These are phyloP conservation scores for Salvelinus fontinalis DNA, from an alignment of 2,113 vertebrate genomes.

Conservation along the genomic window DNA sequence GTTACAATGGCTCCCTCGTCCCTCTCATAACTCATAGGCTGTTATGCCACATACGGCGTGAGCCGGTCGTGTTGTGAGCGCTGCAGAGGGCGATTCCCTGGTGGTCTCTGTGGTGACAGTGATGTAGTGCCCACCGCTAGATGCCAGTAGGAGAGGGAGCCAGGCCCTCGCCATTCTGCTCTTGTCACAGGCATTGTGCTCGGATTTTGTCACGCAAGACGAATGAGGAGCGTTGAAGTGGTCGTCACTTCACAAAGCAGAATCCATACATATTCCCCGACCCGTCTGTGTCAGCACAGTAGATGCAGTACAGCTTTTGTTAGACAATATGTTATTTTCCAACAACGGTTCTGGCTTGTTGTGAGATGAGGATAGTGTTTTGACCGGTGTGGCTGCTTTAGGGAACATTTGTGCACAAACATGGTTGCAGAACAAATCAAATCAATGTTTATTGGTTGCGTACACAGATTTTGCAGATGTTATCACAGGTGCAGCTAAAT, in stretches of 20 bases:
- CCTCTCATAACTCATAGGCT: constrained; percentile 74
- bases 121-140: constrained; percentile 82
- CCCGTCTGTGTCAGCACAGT: constrained; percentile 45
- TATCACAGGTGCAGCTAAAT: too few species aligned
- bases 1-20: constrained; percentile 62
- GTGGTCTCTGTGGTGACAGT: constrained; percentile 82
- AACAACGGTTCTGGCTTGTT: not conserved
- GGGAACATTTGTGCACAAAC: not conserved
- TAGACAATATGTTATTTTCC: not conserved
- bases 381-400: not conserved
- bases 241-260: constrained; percentile 56
- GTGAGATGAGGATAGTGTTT: too few species aligned
- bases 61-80: constrained; percentile 71
- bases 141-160: constrained; percentile 70
- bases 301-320: constrained; percentile 19
- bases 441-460: too few species aligned
- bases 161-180: constrained; percentile 57
- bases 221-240: constrained; percentile 69
- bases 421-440: not conserved
- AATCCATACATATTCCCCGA: constrained; percentile 58
- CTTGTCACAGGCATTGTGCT: constrained; percentile 41
- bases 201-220: constrained; percentile 66
- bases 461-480: too few species aligned
- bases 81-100: constrained; percentile 73
- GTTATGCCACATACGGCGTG: constrained; percentile 60